A percentile compares a stretch with the other conserved stretches of the same genome.
These are phyloP conservation scores for Myiotriccus ornatus DNA, from an alignment of 2,797 vertebrate genomes.

Conservation along the genomic window DNA sequence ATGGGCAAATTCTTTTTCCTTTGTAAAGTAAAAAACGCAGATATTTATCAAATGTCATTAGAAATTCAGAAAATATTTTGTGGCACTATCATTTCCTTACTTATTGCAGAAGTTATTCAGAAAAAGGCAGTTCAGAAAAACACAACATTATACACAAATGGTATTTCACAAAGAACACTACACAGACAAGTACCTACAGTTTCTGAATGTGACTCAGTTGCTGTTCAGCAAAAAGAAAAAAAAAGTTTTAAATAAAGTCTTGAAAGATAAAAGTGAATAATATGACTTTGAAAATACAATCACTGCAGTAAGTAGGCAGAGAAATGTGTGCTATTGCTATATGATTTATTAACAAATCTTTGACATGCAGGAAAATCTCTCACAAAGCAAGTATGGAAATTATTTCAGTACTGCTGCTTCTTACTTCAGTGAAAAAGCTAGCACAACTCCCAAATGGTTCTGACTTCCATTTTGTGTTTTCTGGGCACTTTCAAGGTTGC, in stretches of 20 bases:
- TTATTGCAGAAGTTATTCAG: not conserved
- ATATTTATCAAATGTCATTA: not conserved
- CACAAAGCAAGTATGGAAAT: not conserved
- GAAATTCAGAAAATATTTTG: not conserved
- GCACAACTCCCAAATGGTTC: not conserved
- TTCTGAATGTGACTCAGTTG: not conserved
- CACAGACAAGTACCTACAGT: not conserved
- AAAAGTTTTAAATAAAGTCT: not conserved
- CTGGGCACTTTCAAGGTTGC: not conserved
- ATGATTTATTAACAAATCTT: not conserved
- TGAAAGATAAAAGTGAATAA: not conserved
- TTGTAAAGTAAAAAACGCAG: not conserved
- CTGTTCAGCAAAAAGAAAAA: not conserved
- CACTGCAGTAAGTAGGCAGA: not conserved
- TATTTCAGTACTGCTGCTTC: not conserved
- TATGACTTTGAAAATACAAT: not conserved
- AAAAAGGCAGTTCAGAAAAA: not conserved
- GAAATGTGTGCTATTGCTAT: not conserved
- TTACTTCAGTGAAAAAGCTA: constrained; percentile 29
- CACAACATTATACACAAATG: not conserved
- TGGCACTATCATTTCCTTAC: not conserved
- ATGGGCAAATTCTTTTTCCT: not conserved
- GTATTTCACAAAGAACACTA: not conserved
- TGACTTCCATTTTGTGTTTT: constrained; percentile 11
- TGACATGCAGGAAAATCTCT: constrained; percentile 14